A percentile compares a stretch with the other conserved stretches of the same genome.
Evolutionary conservation across 2,797 vertebrate species (phyloP).

Genomic region (Melopsittacus undulatus): DNA sequence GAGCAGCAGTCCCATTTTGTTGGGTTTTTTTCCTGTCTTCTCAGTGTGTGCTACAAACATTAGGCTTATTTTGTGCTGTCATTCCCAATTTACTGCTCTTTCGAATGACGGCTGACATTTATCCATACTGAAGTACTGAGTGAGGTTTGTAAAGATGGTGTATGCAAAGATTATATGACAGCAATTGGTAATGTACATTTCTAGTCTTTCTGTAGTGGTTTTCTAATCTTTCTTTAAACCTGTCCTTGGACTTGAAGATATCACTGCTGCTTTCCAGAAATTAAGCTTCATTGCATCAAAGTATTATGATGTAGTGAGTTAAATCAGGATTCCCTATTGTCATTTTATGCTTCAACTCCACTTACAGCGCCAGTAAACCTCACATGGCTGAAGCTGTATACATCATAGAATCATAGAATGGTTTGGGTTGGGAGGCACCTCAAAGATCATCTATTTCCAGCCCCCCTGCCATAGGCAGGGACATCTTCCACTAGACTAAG

Average conservation of each 20-base stretch:
- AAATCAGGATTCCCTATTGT: background rate
- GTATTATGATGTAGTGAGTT: background rate
- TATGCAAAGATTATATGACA: background rate
- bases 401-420: background rate
- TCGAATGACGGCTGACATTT: background rate
- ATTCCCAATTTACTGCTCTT: background rate
- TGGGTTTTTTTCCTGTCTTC: background rate
- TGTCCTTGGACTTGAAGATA: background rate
- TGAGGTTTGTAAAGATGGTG: background rate
- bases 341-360: background rate
- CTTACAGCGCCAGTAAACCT: background rate
- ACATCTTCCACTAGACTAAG: background rate
- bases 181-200: background rate
- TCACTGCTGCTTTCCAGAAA: background rate
- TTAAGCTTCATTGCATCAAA: background rate
- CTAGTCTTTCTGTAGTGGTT: background rate
- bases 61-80: background rate
- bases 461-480: background rate
- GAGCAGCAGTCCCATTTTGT: background rate
- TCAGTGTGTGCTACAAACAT: background rate
- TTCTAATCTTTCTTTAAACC: background rate
- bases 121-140: background rate
- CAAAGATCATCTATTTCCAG: background rate
- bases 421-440: background rate
- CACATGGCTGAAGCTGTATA: background rate